Conservation (phyloP, 1,140 invertebrate genomes). For the Gonatopus flavifemur region DNA sequence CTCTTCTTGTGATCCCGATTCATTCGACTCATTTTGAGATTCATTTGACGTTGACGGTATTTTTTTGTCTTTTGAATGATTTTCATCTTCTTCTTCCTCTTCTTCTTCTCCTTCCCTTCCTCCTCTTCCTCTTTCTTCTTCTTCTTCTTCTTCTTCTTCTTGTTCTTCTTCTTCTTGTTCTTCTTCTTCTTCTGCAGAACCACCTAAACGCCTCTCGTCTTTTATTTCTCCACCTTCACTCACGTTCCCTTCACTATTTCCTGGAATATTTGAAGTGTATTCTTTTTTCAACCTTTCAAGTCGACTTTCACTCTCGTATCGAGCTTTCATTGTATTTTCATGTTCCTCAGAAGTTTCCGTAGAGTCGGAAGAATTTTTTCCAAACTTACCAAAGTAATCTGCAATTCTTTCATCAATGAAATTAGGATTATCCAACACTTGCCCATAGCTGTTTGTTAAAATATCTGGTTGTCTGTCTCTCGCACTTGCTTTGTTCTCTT, state of each 20-base stretch:
- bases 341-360: conserved; percentile 5
- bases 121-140: background rate
- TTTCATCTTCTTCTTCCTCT: conserved; percentile 16
- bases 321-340: background rate
- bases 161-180: conserved; percentile 29
- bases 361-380: conserved; percentile 4
- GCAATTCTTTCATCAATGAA: conserved; percentile 15
- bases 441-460: conserved; percentile 45
- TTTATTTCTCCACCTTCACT: background rate
- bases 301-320: background rate
- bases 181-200: too few relatives aligned
- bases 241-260: conserved; percentile 13
- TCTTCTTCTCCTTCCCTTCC: background rate
- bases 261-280: conserved; percentile 9
- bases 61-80: too few relatives aligned
- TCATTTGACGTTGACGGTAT: background rate
- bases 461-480: too few relatives aligned
- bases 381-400: conserved; percentile 15
- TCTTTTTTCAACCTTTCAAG: conserved; percentile 7
- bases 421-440: conserved; percentile 27
- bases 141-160: conserved; percentile 6
- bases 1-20: too few relatives aligned
- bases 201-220: too few relatives aligned
- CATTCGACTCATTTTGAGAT: conserved; percentile 15
- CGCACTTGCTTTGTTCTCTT: too few relatives aligned